Evolutionary conservation across 2,888 invertebrate species (phyloP), one percentile per base, ranked within the genome.

Genomic region (Caenorhabditis sp.): DNA sequence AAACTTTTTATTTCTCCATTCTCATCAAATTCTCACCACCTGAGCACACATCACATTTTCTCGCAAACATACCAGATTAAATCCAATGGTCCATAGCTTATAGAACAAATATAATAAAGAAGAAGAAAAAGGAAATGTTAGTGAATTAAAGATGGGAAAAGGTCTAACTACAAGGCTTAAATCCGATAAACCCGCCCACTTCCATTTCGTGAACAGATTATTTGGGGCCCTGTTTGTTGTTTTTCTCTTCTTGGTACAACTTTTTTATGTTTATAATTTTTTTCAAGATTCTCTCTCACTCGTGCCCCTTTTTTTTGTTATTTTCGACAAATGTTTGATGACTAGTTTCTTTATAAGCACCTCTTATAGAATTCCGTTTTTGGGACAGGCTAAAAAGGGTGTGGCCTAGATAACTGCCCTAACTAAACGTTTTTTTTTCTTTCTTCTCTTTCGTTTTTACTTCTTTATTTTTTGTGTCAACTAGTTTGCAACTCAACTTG

Each of bases 141-240:
- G 4, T 49, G 49, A n/a, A 51, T 27, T 2, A n/a, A 26, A 37
- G 59, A 49, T 6, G 49, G 19, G 49, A 51, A 51, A 51, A 21
- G 51, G n/a, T n/a, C n/a, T n/a, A n/a, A 55, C 58, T 62, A 70
- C 65, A 70, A 70, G 66, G 62, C 62, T 66, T 59, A 62, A 70
- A 70, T 66, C 66, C 63, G 8, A 62, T 70, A 70, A 70, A 66
- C 70, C 70, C 70, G 70, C 70, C 70, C 62, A 66, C 70, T 66
- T 57, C 62, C 70, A 66, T 66, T 66, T 66, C 66, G 62, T 65
- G 65, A 65, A 66, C 66, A 70, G 70, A 70, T 70, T 66, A 70
- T 70, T 70, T 65, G 62, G 66, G 66, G 62, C 62, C 70, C 59
- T 62, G 26, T 14, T 51, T 53, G 36, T 60, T 54, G 5, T 49